Evolutionary conservation across 2,888 invertebrate species (phyloP), one percentile per base, ranked within the genome.

Genomic region (Platycheirus rosarum): DNA sequence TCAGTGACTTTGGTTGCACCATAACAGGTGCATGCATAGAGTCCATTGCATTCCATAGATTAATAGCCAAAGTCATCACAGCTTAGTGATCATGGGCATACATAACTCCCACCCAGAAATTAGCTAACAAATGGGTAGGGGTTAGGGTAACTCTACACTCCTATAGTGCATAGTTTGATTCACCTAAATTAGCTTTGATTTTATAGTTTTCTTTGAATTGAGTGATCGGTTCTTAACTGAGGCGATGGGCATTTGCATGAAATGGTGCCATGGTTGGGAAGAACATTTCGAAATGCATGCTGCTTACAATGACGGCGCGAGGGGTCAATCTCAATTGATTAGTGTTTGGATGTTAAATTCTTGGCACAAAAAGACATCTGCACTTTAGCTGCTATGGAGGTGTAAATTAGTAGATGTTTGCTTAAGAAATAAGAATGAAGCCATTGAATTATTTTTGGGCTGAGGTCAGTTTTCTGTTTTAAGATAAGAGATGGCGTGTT

Each of bases 191-290:
- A 37, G n/a, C 46, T 37, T 29, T 68, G 13, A 55, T 14, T 46
- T 32, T 23, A 23, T 4, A 44, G 42, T 26, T 46, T 23, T 29
- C 14, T 26, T 66, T 37, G 1, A 20, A 42, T 32, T 42, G 16
- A 18, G 7, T 44, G 1, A 2, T 3, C 5, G 6, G 37, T 79
- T 69, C 57, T 70, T 63, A 63, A 26, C 35, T n/a, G 7, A 73
- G 49, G 3, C 8, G 14, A 35, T 65, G 18, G 62, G 35, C 42
- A 69, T 46, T 63, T 26, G 16, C 14, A 63, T 11, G 13, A 42
- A 82, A 49, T 29, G 49, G 32, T 82, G 80, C 42, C 80, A 82
- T 20, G 80, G 80, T 48, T 76, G 37, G 48, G 60, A 71, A 55
- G 66, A 66, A 48, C 9, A 48, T 82, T 70, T 65, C 48, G 40